Evolutionary conservation across 2,113 vertebrate species (phyloP).

Genomic region (Silurus meridionalis): DNA sequence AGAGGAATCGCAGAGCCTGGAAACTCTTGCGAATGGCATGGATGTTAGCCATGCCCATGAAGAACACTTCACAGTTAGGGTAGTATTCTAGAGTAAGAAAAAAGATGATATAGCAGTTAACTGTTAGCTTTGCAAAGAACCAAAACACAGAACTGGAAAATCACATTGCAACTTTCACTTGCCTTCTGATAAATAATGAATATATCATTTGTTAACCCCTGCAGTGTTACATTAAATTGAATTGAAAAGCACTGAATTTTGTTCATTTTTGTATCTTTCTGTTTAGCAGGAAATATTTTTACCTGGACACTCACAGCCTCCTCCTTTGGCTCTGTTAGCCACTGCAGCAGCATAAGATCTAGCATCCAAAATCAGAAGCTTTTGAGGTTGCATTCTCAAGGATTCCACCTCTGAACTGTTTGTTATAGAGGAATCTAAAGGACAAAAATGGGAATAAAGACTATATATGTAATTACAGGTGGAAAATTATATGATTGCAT

Average conservation of each 20-base stretch:
- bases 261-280: background rate
- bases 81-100: slow-evolving; percentile 84
- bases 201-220: background rate
- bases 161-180: background rate
- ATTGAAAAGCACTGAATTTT: background rate
- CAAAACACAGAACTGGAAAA: background rate
- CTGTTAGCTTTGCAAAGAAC: background rate
- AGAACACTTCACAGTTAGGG: slow-evolving; percentile 96
- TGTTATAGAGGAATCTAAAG: slow-evolving; percentile 85
- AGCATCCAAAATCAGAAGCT: slow-evolving; percentile 91
- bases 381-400: slow-evolving; percentile 83
- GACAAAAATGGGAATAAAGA: slow-evolving; percentile 1
- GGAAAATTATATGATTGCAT: background rate
- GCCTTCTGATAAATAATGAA: background rate
- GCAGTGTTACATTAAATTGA: background rate
- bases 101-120: background rate
- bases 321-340: slow-evolving; percentile 95
- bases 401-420: slow-evolving; percentile 86
- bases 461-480: background rate
- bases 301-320: slow-evolving; percentile 97
- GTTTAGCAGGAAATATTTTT: background rate
- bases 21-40: slow-evolving; percentile 98
- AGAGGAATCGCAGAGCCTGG: slow-evolving; percentile 91
- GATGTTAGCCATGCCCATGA: slow-evolving; percentile 99
- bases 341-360: slow-evolving; percentile 94